Conservation (phyloP, 2,113 vertebrate genomes). For the Corvus moneduloides region DNA sequence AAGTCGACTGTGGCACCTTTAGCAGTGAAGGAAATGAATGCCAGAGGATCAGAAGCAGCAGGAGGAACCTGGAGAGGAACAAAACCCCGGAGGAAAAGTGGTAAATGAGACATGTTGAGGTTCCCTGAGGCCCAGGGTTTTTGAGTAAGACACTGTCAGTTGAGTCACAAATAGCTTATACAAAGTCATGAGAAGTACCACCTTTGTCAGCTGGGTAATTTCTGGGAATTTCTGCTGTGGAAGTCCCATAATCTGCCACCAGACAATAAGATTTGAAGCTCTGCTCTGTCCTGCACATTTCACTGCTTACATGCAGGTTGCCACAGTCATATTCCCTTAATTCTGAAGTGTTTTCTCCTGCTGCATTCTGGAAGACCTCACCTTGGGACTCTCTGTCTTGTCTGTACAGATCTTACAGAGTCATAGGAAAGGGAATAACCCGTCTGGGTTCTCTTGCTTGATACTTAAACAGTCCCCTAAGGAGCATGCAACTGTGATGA, state of each 20-base stretch:
- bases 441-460: neutral
- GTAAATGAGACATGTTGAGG: neutral
- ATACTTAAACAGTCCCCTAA: neutral
- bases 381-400: neutral
- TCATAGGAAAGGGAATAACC: neutral
- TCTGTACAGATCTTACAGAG: neutral
- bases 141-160: neutral
- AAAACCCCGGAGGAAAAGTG: neutral
- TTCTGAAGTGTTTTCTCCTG: neutral
- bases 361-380: neutral
- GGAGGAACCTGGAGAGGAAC: constrained; percentile 44
- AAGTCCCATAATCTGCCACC: neutral
- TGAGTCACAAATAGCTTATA: neutral
- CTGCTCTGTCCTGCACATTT: neutral
- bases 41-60: constrained; percentile 22
- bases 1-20: constrained; percentile 7
- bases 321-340: neutral
- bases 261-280: neutral
- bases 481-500: neutral
- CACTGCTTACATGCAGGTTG: neutral
- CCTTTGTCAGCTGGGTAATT: neutral
- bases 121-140: neutral
- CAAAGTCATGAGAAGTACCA: neutral
- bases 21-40: constrained; percentile 64
- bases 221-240: neutral